These are phyloP conservation scores for Anarrhichthys ocellatus DNA, from an alignment of 2,113 vertebrate species.

Conservation along the genomic window DNA sequence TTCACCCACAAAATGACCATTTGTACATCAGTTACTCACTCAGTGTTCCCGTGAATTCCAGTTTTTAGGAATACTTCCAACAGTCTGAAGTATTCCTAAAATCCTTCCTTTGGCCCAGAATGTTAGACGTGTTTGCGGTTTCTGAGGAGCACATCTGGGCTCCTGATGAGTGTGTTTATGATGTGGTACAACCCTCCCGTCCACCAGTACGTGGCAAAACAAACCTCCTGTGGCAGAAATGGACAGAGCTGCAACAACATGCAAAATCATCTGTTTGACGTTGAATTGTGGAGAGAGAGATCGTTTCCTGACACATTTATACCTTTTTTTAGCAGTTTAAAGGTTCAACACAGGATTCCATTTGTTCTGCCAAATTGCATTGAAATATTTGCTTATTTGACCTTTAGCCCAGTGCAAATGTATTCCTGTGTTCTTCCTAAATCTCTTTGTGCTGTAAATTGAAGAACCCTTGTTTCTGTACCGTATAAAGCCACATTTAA, in stretches of 20 bases:
- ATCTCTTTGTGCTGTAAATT: not conserved
- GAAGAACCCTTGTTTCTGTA: not conserved
- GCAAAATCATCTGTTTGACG: not conserved
- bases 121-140: not conserved
- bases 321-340: no score
- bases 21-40: no score
- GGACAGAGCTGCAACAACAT: not conserved
- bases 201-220: not conserved
- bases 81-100: not conserved
- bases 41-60: not conserved
- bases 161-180: not conserved
- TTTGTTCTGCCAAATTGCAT: not conserved
- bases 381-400: not conserved
- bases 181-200: not conserved
- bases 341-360: not conserved
- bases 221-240: not conserved
- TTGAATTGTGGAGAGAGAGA: not conserved
- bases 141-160: not conserved
- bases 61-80: no score
- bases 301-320: conserved; percentile 9
- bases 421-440: not conserved
- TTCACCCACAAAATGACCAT: no score
- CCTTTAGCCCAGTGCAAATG: not conserved
- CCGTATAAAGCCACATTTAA: not conserved
- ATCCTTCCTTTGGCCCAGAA: not conserved